Evolutionary conservation across 1,140 invertebrate genomes (phyloP).

Genomic region (Laupala kohalensis): DNA sequence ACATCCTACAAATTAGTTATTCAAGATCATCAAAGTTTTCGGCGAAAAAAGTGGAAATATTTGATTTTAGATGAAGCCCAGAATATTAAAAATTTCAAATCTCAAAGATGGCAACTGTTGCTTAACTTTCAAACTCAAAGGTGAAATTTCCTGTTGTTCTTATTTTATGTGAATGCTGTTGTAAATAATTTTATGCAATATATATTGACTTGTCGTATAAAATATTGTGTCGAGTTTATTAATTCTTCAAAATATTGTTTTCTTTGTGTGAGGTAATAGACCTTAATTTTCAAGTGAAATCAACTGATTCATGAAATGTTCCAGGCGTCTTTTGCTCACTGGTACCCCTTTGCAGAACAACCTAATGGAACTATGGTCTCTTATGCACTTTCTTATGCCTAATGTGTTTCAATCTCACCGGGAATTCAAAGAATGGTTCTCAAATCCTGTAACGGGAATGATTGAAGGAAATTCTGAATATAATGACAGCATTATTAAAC

Average conservation of each 20-base stretch:
- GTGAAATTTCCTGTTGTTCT: slow-evolving; percentile 30
- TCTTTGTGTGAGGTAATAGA: background rate
- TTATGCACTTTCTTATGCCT: slow-evolving; percentile 99
- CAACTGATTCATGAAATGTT: no score
- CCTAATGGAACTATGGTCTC: slow-evolving; percentile 97
- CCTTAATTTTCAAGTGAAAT: background rate
- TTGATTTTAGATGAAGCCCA: slow-evolving; percentile 98
- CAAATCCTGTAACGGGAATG: slow-evolving; percentile 95
- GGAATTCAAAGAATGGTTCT: slow-evolving; percentile 98
- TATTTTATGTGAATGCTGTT: background rate
- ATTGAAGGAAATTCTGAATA: slow-evolving; percentile 93
- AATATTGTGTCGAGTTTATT: no score
- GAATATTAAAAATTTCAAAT: slow-evolving; percentile 99
- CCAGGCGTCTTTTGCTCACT: slow-evolving; percentile 80
- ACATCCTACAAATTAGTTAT: slow-evolving; percentile 99
- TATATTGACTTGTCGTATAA: no score
- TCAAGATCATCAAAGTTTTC: slow-evolving; percentile 96
- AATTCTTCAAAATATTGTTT: background rate
- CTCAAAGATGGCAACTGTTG: slow-evolving; percentile 94
- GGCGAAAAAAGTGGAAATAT: slow-evolving; percentile 98
- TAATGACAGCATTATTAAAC: slow-evolving; percentile 85
- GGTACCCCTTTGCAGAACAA: slow-evolving; percentile 99
- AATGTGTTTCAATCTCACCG: slow-evolving; percentile 95
- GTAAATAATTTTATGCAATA: no score
- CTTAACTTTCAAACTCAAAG: slow-evolving; percentile 92